Evolutionary conservation across 1,140 invertebrate species (phyloP).

Genomic region (Eriocheir sinensis): DNA sequence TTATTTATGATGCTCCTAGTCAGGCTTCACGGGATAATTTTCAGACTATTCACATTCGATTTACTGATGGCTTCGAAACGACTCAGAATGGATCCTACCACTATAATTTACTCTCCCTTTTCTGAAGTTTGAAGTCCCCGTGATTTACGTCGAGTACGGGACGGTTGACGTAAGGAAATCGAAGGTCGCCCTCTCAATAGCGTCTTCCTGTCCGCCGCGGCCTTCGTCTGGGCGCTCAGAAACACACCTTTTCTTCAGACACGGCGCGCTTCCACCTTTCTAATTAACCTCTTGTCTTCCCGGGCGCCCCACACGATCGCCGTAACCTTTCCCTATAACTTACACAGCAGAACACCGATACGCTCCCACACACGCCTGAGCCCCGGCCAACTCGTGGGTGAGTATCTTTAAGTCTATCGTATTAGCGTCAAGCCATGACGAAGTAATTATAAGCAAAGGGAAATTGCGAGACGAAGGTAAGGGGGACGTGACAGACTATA

Average conservation of each 20-base stretch:
- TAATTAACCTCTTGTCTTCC: conserved; percentile 25
- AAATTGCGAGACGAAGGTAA: not conserved
- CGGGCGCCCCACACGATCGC: not conserved
- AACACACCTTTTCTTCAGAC: not conserved
- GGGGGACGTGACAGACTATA: conserved; percentile 1
- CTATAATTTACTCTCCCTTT: no score
- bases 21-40: no score
- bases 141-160: no score
- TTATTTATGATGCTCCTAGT: no score
- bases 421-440: conserved; percentile 22
- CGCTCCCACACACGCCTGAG: not conserved
- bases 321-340: not conserved
- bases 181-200: no score
- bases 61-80: no score
- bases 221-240: no score
- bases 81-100: no score
- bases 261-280: not conserved
- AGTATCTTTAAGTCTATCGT: conserved; percentile 16
- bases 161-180: no score
- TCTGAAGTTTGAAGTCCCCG: no score
- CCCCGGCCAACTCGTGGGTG: conserved; percentile 5
- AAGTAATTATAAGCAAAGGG: conserved; percentile 17
- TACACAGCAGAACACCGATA: not conserved
- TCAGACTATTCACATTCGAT: no score
- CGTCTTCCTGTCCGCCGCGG: no score